Base-by-base conservation (phyloP, 2,888 invertebrate species). In the Drosophila austrosaltans region DNA sequence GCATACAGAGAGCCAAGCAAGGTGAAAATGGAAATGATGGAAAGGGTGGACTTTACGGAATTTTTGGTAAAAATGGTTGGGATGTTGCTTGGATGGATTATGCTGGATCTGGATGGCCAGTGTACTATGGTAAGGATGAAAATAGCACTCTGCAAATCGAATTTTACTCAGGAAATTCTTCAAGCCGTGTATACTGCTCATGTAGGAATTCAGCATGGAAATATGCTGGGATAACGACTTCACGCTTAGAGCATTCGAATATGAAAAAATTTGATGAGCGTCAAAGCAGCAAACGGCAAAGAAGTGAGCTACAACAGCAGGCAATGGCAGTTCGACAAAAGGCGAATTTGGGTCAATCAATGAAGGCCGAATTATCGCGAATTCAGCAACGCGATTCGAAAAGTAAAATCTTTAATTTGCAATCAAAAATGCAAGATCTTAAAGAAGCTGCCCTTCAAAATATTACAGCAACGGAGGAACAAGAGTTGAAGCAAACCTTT, bases 81-180 rank as follows among this genome's bases (percentile, higher is more conserved):
- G 36, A 57, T 57, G 39, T 57, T 10, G 57, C 57, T 22, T 57
- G 57, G 57, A 57, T 57, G 57, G 57, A 57, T 39, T 57, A 12
- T 12, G 12, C 3, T 5, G 22, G 22, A 8, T 7, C 2, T 2
- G 8, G 36, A 20, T 57, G 36, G 57, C 22, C 57, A 20, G 4
- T 1, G 20, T 39, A 6, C 12, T 57, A 39, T 12, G 57, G 57
- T 12, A 5, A 22, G 10, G 57, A 57, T 39, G 36, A 57, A 36
- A 57, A 57, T 22, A 57, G 57, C 22, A 57, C 20, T 16, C 12
- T 57, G 12, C 10, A 57, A 36, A 4, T 57, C 2, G 36, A 57
- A 12, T 39, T 36, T 16, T 22, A 36, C 22, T 5, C 10, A 2
- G 0, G 0, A 12, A 57, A 57, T 36, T 22, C 36, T 22, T 12